Evolutionary conservation across 2,113 vertebrate genomes (phyloP), one percentile per base, ranked within the genome.

Genomic region (Gasterosteus nipponicus): DNA sequence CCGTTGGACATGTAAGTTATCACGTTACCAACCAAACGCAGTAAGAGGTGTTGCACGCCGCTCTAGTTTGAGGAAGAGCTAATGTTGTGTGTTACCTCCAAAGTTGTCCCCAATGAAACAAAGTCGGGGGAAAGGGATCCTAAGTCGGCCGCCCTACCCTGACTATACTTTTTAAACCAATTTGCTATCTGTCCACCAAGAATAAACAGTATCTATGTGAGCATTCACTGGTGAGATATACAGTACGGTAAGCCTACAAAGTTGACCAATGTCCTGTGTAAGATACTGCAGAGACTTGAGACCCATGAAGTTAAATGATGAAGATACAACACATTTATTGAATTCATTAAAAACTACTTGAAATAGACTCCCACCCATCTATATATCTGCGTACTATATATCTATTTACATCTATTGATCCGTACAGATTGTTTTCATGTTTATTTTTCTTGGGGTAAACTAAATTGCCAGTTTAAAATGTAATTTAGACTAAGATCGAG

Each of bases 11-110:
- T 15, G 5, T 44, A 3, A 38, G 4, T 38, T 38, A 12, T 46
- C 14, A 67, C 64, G 39, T 12, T 12, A 44, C 1, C 22, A 74
- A 65, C 3, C 7, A 41, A 65, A 77, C 33, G 26, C 49, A 1
- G 7, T 44, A 10, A 35, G 31, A 38, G 35, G 35, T 38, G 35
- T 38, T 38, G n/a, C n/a, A n/a, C n/a, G 1, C 35, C 3, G 10
- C 41, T 11, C 41, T 47, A 0, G 12, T 42, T 35, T 7, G 62
- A 54, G 51, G 58, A 61, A 75, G 38, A 26, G 18, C 10, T 22
- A 70, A 11, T 85, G 67, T 73, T 81, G 19, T 83, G 87, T 81
- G 89, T 80, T 73, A 80, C 85, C 3, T 67, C 5, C 0, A 83
- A 71, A 71, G 26, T 26, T 14, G 75, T 87, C 87, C 89, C 47